Base-by-base conservation (phyloP, 2,113 vertebrate genomes). In the Megaceryle torquata region DNA sequence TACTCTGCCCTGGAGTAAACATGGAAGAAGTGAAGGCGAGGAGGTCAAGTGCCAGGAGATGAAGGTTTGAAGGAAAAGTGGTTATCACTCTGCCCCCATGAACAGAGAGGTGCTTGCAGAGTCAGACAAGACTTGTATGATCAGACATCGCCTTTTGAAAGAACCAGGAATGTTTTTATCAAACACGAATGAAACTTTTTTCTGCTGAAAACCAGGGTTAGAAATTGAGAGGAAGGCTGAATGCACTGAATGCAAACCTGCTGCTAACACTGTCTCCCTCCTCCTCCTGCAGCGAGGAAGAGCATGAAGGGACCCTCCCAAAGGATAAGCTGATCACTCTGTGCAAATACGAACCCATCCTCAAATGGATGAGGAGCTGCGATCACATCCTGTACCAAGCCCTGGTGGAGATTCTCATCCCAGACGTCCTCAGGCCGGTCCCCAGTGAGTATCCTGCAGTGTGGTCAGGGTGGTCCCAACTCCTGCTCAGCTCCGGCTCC, bases 351-450 rank as follows among this genome's bases (percentile, higher is more conserved):
- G 98, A 99, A 82, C 98, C 99, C 5, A 92, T 99, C 81, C 98
- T 99, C 91, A 96, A 98, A 51, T 99, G 99, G 99, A 99, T 99
- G 99, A 98, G 99, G 82, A 98, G 97, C 98, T 99, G 99, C 7
- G 99, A 99, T 92, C 99, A 99, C 97, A 98, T 99, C 97, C 97
- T 99, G 67, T 99, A 99, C 98, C 99, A 99, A 98, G 98, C 99
- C 3, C 98, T 99, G 89, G 99, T 99, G 91, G 99, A 99, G 97
- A 98, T 99, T 86, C 99, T 99, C 56, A 99, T 99, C 96, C 99
- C 99, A 0, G 99, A 99, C 1, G 99, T 99, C 70, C 98, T 99
- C 83, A 98, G 99, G 31, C 99, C 99, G 0, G 99, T 99, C 69
- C 99, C 99, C 96, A 99, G 99, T 99, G 91, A 99, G 99, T 98